These are phyloP conservation scores for Phycodurus eques DNA, from an alignment of 2,113 vertebrate species.

Conservation along the genomic window DNA sequence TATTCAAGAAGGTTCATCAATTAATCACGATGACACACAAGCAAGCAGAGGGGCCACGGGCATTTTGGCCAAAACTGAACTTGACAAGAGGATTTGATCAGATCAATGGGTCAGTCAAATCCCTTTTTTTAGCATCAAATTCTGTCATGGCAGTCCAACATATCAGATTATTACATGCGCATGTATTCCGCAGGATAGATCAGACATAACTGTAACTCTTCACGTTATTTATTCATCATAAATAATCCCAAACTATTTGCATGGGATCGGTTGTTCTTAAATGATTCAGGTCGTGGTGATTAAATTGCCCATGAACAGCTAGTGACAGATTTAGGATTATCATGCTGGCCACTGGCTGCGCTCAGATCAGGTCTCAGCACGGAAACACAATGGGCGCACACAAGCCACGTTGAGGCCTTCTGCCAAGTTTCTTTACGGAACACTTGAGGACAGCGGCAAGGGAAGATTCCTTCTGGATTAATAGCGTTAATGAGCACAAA, in stretches of 20 bases:
- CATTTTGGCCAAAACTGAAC: slow-evolving; percentile 38
- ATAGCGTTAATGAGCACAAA: slow-evolving; percentile 18
- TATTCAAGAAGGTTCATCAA: slow-evolving; percentile 61
- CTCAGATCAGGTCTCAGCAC: neutral
- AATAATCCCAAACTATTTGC: slow-evolving; percentile 18
- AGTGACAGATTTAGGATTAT: slow-evolving; percentile 54
- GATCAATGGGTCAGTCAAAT: neutral
- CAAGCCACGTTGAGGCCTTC: slow-evolving; percentile 16
- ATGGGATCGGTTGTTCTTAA: slow-evolving; percentile 27
- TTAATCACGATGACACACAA: slow-evolving; percentile 56
- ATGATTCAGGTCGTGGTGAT: slow-evolving; percentile 28
- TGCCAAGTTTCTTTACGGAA: slow-evolving; percentile 44
- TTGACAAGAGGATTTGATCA: neutral
- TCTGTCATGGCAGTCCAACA: too few relatives aligned
- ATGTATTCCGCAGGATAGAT: neutral
- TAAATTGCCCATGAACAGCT: slow-evolving; percentile 14
- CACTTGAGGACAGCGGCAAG: slow-evolving; percentile 5
- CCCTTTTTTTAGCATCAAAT: too few relatives aligned
- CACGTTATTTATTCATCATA: slow-evolving; percentile 5
- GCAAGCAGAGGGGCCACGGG: slow-evolving; percentile 33
- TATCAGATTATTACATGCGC: neutral
- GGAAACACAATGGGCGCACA: slow-evolving; percentile 34
- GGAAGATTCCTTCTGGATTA: slow-evolving; percentile 42
- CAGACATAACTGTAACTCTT: neutral
- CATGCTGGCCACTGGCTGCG: slow-evolving; percentile 35